Base-by-base conservation (phyloP, 2,888 invertebrate species). In the Dioctria linearis region DNA sequence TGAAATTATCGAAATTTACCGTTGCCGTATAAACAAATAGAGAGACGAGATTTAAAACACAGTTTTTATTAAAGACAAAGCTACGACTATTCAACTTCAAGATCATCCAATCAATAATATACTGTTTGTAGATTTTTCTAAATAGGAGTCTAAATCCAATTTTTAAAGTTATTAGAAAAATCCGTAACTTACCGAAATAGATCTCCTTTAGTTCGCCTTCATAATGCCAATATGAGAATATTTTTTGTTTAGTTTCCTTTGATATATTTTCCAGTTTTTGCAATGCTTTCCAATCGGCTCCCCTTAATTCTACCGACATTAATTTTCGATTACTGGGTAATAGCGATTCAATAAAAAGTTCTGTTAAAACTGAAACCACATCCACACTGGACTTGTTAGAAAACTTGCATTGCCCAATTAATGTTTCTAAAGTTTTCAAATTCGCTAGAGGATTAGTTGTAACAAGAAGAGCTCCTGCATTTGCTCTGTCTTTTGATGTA, bases 201-300 rank as follows among this genome's bases (percentile, higher is more conserved):
- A 91, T 90, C 83, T 94, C 93, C 87, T 96, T 96, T 2, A 99
- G 88, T 85, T 95, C 94, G 86, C 95, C 95, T 87, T 99, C 99
- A 88, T 94, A 98, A 85, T 94, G 93, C 98, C 98, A 99, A 79
- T 92, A 88, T 8, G 94, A 92, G 13, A 95, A 90, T 82, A 94
- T 89, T 83, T 92, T 93, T 79, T 93, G 91, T 69, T 92, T 90
- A 0, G 92, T 90, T 42, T 93, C 91, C 84, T 93, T 93, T 84
- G 93, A 84, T 4, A 89, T 67, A 2, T 82, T 80, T 0, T 85
- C 84, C 25, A 85, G 84, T 37, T 87, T 88, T 25, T 85, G 86
- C 3, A 89, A 66, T 0, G 83, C 63, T 80, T 89, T 89, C 88
- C 88, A 89, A 80, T 89, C 88, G 2, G 85, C 86, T 1, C 86